phyloP scores from a whole-genome alignment of 2,113 vertebrate genomes.

The Rhizomys pruinosus region DNA sequence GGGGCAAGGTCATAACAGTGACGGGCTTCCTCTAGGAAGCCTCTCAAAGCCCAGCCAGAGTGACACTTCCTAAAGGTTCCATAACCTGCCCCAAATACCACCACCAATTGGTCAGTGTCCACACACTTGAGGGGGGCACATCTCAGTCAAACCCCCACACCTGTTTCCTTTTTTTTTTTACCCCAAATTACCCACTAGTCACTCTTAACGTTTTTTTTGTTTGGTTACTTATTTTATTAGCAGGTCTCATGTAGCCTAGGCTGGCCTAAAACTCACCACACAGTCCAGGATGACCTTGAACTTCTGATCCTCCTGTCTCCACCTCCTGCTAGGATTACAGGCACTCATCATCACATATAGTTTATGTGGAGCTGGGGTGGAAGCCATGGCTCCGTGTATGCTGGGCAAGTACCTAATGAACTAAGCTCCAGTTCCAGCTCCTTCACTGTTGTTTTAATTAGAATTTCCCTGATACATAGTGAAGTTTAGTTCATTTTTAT shows the following conservation, averaged over 20 bases:
- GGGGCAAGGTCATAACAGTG: too few relatives aligned
- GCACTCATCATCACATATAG: neutral
- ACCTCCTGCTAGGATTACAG: neutral
- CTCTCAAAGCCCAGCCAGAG: too few relatives aligned
- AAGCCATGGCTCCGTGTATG: neutral
- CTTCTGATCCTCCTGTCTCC: neutral
- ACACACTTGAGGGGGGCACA: too few relatives aligned
- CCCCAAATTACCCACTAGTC: neutral
- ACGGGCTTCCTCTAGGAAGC: too few relatives aligned
- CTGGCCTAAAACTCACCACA: neutral
- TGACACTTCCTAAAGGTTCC: too few relatives aligned
- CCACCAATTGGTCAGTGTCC: too few relatives aligned
- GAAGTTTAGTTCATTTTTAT: too few relatives aligned
- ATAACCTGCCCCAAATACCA: too few relatives aligned
- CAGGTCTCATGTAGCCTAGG: neutral
- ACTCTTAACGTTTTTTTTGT: neutral
- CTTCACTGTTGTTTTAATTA: neutral
- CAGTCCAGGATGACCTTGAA: neutral
- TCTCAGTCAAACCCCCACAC: too few relatives aligned
- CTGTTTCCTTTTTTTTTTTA: neutral
- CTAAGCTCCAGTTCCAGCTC: neutral
- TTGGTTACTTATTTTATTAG: neutral
- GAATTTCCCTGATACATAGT: neutral
- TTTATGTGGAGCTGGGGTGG: neutral
- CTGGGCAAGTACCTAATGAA: neutral